Conservation (phyloP, 2,113 vertebrate genomes). For the Callorhinus ursinus region DNA sequence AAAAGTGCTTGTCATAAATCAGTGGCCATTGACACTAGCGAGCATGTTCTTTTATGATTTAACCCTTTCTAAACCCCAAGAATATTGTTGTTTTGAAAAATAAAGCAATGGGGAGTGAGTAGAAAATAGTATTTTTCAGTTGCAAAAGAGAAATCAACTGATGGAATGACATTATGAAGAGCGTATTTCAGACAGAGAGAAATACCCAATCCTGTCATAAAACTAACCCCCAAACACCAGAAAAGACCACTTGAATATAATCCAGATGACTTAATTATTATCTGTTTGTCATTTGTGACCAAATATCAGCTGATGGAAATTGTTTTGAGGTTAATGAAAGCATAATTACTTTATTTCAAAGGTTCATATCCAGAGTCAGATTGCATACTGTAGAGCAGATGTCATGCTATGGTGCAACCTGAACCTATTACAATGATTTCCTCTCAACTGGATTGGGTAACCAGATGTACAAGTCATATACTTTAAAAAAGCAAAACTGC, state of each 20-base stretch:
- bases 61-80: slow-evolving; percentile 31
- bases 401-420: slow-evolving; percentile 28
- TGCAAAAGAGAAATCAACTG: background rate
- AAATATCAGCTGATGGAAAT: slow-evolving; percentile 39
- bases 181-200: background rate
- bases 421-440: slow-evolving; percentile 50
- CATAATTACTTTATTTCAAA: slow-evolving; percentile 65
- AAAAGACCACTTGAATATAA: background rate
- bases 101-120: background rate
- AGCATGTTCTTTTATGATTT: slow-evolving; percentile 63
- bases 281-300: slow-evolving; percentile 54
- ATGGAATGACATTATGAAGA: background rate
- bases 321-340: slow-evolving; percentile 69
- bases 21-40: slow-evolving; percentile 22
- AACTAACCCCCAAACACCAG: background rate
- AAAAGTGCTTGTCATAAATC: slow-evolving; percentile 73
- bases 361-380: slow-evolving; percentile 38
- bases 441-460: slow-evolving; percentile 56
- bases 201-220: background rate
- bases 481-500: slow-evolving; percentile 52
- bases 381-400: slow-evolving; percentile 36
- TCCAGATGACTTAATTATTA: slow-evolving; percentile 48
- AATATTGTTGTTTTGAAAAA: slow-evolving; percentile 36
- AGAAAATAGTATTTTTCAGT: slow-evolving; percentile 49
- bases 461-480: slow-evolving; percentile 51